Evolutionary conservation across 1,140 invertebrate genomes (phyloP), one percentile per base, ranked within the genome.

Genomic region (Halesus radiatus): DNA sequence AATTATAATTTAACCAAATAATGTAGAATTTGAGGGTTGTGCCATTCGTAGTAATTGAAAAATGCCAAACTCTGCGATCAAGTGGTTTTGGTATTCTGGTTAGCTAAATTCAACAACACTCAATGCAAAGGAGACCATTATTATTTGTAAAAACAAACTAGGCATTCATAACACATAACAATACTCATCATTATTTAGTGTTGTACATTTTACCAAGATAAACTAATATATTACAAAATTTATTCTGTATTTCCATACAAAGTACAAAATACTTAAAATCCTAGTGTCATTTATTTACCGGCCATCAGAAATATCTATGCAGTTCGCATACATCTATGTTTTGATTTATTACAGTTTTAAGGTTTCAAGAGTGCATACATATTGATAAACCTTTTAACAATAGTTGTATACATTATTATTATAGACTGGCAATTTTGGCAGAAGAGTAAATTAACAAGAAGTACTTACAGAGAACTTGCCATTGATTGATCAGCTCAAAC

Each of bases 191-290:
- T 23, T 53, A 20, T 45, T 72, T 22, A 70, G n/a, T 66, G 29
- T 18, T 29, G 22, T 52, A 23, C 18, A 72, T 53, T 72, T 72
- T 53, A 52, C 53, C 18, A 72, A 72, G 68, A 53, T 72, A 72
- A 10, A 18, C 32, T 72, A 52, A 70, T 53, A 52, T 53, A 20
- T 26, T 72, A 72, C 68, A 72, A 72, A 72, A 72, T 22, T 29
- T 72, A 26, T 72, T 72, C 52, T 72, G 22, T 53, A 56, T 58
- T 58, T 75, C 72, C 60, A 75, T 58, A 75, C 72, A 75, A 75
- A 75, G 29, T 75, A 75, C 29, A 75, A 75, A 75, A 58, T 58
- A 75, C 18, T 75, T 37, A 23, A 75, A 56, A 75, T 68, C 64
- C 56, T 68, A 68, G 32, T 68, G 64, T 68, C 64, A 68, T 68